Evolutionary conservation across 2,888 invertebrate species (phyloP).

Genomic region (Leptogaster cylindrica): DNA sequence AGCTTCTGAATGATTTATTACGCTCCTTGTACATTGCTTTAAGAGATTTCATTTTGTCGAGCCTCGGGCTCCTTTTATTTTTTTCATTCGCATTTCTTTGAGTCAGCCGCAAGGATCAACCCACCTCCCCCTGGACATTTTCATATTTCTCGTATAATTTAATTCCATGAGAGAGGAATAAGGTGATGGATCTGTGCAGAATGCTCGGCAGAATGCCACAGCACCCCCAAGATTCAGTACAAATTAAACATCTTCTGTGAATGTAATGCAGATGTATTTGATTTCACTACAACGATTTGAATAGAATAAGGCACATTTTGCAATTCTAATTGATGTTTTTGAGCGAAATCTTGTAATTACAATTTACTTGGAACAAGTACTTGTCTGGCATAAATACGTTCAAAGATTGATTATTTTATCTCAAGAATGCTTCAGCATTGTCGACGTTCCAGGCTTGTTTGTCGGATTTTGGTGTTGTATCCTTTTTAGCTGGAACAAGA

Average conservation of each 20-base stretch:
- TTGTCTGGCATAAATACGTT: neutral
- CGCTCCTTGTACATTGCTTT: conserved; percentile 19
- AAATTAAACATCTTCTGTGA: neutral
- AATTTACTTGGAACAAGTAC: conserved; percentile 2
- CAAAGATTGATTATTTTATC: neutral
- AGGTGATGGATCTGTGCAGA: conserved; percentile 1
- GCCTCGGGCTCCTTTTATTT: conserved; percentile 17
- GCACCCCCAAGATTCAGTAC: neutral
- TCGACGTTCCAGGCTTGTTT: no score
- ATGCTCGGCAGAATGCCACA: neutral
- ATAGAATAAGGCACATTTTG: conserved; percentile 12
- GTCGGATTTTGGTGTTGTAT: neutral
- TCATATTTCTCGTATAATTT: conserved; percentile 31
- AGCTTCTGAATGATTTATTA: conserved; percentile 31
- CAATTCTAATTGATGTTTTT: conserved; percentile 30
- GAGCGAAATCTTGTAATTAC: conserved; percentile 14
- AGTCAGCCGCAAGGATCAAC: neutral
- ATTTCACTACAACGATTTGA: neutral
- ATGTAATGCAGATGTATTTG: neutral
- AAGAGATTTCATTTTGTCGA: conserved; percentile 16
- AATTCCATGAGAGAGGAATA: conserved; percentile 6
- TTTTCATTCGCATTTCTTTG: conserved; percentile 21
- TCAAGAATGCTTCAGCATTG: neutral
- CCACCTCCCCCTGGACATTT: neutral
- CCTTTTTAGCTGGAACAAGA: neutral